Conservation (phyloP, 2,113 vertebrate genomes). For the Loxodonta africana region DNA sequence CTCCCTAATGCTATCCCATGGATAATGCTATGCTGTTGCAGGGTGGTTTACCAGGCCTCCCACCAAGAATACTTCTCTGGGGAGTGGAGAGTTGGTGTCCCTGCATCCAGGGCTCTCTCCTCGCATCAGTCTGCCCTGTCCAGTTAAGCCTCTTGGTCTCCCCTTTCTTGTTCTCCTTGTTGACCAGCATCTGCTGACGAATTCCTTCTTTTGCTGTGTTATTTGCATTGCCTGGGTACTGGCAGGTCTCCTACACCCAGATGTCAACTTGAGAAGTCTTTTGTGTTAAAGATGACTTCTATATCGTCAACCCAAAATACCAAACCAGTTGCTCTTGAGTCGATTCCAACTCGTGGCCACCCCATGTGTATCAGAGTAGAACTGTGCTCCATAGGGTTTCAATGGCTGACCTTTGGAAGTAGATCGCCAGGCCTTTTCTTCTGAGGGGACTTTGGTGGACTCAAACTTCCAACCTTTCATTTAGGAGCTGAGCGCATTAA, state of each 20-base stretch:
- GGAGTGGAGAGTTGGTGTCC: background rate
- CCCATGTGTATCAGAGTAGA: too few relatives aligned
- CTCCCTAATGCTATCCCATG: background rate
- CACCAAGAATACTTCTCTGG: too few relatives aligned
- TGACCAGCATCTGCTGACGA: background rate
- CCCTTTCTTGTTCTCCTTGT: background rate
- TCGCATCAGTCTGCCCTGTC: too few relatives aligned
- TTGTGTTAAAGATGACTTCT: background rate
- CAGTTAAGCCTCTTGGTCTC: background rate
- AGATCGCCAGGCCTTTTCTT: too few relatives aligned
- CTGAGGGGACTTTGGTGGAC: too few relatives aligned
- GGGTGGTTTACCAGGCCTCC: background rate
- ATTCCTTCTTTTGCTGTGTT: background rate
- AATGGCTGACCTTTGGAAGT: too few relatives aligned
- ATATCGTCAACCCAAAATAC: background rate
- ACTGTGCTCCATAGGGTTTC: too few relatives aligned
- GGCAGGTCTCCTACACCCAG: background rate
- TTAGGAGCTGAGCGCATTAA: too few relatives aligned
- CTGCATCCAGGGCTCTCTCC: background rate
- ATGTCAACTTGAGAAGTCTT: background rate
- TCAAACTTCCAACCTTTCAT: too few relatives aligned
- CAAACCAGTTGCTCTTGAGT: too few relatives aligned
- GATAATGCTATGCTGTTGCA: background rate
- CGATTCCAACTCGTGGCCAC: too few relatives aligned
- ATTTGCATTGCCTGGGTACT: background rate